Percentiles rank a stretch among this genome's conserved stretches.
phyloP scores from a whole-genome alignment of 2,797 vertebrate species.

The Chelon auratus region DNA sequence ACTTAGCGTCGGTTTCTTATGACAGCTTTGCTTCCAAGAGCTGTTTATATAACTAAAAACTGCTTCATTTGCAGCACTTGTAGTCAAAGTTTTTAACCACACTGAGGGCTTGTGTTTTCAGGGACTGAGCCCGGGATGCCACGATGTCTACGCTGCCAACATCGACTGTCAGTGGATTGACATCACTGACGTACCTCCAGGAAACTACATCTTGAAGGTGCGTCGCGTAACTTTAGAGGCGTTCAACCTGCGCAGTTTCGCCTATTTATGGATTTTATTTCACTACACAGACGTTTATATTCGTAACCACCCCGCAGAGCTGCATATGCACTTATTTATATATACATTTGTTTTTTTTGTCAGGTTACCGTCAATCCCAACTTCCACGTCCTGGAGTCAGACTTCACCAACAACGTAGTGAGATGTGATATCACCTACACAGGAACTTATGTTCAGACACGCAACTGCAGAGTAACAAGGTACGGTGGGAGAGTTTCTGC shows the following conservation, averaged over 20 bases:
- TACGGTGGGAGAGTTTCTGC: conserved; percentile 51
- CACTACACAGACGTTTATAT: background rate
- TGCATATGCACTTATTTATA: background rate
- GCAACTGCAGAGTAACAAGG: conserved; percentile 86
- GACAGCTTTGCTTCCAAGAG: conserved; percentile 39
- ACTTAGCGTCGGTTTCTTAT: conserved; percentile 32
- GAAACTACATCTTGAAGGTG: conserved; percentile 89
- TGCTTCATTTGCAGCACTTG: conserved; percentile 37
- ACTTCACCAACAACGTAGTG: conserved; percentile 88
- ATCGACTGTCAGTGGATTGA: conserved; percentile 93
- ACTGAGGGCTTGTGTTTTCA: conserved; percentile 61
- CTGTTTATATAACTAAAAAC: conserved; percentile 48
- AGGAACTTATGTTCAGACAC: conserved; percentile 83
- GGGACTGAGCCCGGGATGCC: conserved; percentile 90
- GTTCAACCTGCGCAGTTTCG: background rate
- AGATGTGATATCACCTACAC: conserved; percentile 87
- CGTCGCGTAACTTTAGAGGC: background rate
- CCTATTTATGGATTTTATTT: background rate
- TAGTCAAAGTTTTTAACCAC: conserved; percentile 24
- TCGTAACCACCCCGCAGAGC: background rate
- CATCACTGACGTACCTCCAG: conserved; percentile 88
- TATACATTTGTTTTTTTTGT: conserved; percentile 1
- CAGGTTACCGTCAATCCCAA: conserved; percentile 89
- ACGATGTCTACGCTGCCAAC: conserved; percentile 89
- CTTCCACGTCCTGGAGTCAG: conserved; percentile 84